phyloP scores from a whole-genome alignment of 2,888 invertebrate species.

The Galeopsomyia nigrocyanea region DNA sequence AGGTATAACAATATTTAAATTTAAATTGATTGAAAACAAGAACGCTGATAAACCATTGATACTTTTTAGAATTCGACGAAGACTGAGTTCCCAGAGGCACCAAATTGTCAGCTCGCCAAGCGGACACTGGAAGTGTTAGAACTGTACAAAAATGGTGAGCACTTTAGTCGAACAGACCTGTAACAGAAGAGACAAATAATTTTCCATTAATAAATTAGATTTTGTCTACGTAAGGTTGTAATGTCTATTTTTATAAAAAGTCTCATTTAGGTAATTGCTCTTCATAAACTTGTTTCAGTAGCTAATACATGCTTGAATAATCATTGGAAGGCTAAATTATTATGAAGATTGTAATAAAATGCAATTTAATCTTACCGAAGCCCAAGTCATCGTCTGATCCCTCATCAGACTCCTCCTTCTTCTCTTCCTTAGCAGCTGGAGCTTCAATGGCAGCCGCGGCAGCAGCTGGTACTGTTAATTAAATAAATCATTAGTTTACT shows the following conservation, averaged over 20 bases:
- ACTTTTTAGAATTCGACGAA: slow-evolving; percentile 74
- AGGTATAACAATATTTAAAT: no score
- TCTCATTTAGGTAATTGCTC: slow-evolving; percentile 57
- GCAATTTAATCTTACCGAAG: slow-evolving; percentile 76
- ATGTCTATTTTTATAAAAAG: slow-evolving; percentile 37
- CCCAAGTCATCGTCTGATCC: slow-evolving; percentile 96
- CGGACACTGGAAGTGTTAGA: slow-evolving; percentile 74
- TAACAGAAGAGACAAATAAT: slow-evolving; percentile 68
- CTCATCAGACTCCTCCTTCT: slow-evolving; percentile 83
- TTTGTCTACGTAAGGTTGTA: slow-evolving; percentile 20
- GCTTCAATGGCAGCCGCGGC: slow-evolving; percentile 76
- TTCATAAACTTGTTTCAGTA: slow-evolving; percentile 67
- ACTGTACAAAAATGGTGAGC: slow-evolving; percentile 61
- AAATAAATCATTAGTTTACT: not conserved
- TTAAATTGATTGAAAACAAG: no score
- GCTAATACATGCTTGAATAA: slow-evolving; percentile 75
- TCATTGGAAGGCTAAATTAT: slow-evolving; percentile 64
- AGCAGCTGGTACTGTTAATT: slow-evolving; percentile 54
- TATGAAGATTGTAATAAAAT: slow-evolving; percentile 39
- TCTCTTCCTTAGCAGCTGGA: slow-evolving; percentile 79
- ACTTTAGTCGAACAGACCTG: slow-evolving; percentile 83
- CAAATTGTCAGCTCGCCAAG: slow-evolving; percentile 69
- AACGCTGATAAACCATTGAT: slow-evolving; percentile 18
- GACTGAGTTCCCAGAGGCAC: slow-evolving; percentile 77
- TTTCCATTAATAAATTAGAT: slow-evolving; percentile 34